Conservation (phyloP, 37 sponge, comb jelly and placozoan genomes). For the Spongilla lacustris region DNA sequence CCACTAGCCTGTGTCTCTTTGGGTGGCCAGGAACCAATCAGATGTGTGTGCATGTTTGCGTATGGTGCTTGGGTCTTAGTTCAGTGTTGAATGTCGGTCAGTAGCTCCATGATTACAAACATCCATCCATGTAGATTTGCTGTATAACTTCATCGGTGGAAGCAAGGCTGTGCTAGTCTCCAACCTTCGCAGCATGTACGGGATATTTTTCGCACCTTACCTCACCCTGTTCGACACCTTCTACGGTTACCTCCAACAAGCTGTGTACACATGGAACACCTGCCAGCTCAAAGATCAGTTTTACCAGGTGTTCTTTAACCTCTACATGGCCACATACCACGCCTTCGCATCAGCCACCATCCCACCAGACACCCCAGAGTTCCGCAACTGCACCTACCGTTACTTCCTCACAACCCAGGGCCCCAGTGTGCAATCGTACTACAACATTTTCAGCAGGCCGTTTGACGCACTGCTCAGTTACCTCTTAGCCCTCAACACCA, state of each 20-base stretch:
- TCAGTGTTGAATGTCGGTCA: too few relatives aligned
- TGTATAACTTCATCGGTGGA: not conserved
- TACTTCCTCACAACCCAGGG: constrained; percentile 21
- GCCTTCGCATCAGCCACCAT: not conserved
- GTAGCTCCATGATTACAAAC: too few relatives aligned
- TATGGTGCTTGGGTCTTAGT: too few relatives aligned
- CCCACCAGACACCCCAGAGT: not conserved
- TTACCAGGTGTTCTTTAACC: constrained; percentile 46
- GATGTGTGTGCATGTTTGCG: too few relatives aligned
- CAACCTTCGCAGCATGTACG: not conserved
- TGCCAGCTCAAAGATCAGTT: constrained; percentile 11
- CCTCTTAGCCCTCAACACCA: constrained; percentile 23
- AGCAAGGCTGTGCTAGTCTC: not conserved
- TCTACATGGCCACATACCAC: constrained; percentile 31
- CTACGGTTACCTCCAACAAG: constrained; percentile 25
- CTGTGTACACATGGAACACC: constrained; percentile 24
- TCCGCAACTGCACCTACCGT: constrained; percentile 30
- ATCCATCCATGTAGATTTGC: not conserved
- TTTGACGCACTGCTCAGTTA: constrained; percentile 25
- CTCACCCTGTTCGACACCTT: constrained; percentile 37
- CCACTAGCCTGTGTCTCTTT: too few relatives aligned
- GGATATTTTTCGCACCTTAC: constrained; percentile 2
- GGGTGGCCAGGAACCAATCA: too few relatives aligned
- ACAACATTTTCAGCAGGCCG: constrained; percentile 7
- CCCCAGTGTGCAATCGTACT: not conserved